Conservation (phyloP, 1,140 invertebrate species). For the Drosophila rhopaloa region DNA sequence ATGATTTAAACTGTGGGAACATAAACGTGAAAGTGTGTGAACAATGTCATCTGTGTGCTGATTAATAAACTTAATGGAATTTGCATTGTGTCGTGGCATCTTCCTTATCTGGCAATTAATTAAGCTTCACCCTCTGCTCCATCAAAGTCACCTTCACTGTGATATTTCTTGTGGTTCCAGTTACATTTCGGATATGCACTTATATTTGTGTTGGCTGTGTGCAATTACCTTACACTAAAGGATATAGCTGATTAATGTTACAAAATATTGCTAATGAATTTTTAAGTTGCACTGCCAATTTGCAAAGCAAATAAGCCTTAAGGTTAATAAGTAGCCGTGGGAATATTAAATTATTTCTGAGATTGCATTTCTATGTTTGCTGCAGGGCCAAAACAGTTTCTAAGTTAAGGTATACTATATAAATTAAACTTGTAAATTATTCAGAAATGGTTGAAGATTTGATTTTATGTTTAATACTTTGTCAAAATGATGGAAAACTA, state of each 20-base stretch:
- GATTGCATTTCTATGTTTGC: neutral
- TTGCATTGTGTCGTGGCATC: constrained; percentile 4
- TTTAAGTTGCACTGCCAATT: neutral
- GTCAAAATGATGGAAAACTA: too few relatives aligned
- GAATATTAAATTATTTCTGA: constrained; percentile 8
- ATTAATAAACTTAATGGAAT: constrained; percentile 23
- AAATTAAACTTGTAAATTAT: too few relatives aligned
- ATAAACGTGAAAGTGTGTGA: neutral
- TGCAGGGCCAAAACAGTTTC: too few relatives aligned
- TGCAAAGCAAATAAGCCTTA: neutral
- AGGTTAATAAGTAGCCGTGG: neutral
- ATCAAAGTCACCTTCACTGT: neutral
- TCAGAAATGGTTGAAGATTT: too few relatives aligned
- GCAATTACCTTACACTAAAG: constrained; percentile 38
- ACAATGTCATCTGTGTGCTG: neutral
- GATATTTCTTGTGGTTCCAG: neutral
- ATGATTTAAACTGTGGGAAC: neutral
- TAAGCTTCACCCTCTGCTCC: constrained; percentile 3
- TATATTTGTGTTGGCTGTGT: neutral
- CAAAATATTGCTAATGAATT: constrained; percentile 14
- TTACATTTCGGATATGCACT: neutral
- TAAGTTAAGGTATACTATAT: too few relatives aligned
- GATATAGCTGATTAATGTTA: constrained; percentile 15
- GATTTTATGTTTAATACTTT: too few relatives aligned
- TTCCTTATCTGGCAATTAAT: constrained; percentile 25